Percentiles rank a stretch among this genome's conserved stretches.
Evolutionary conservation across 2,888 invertebrate species (phyloP).

Genomic region (Pyrochroa serraticornis): DNA sequence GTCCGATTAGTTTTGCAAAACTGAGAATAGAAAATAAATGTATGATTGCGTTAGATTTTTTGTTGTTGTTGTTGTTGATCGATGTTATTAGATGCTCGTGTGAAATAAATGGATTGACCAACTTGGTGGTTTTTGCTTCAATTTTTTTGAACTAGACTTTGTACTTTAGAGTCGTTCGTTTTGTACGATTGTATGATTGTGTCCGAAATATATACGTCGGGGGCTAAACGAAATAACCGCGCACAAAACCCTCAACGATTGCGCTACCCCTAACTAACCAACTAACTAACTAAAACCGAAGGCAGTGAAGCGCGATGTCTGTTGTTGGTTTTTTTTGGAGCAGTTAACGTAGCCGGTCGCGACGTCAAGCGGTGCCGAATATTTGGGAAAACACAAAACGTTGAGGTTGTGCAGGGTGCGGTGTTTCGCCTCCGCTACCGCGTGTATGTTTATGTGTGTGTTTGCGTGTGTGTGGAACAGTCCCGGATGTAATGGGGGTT

Average conservation of each 20-base stretch:
- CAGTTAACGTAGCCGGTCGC: no score
- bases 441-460: slow-evolving; percentile 10
- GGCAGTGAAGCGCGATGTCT: no score
- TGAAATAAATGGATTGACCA: slow-evolving; percentile 58
- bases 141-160: slow-evolving; percentile 47
- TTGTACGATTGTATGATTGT: slow-evolving; percentile 47
- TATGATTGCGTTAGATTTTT: slow-evolving; percentile 50
- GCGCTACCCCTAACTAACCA: no score
- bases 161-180: slow-evolving; percentile 42
- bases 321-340: no score
- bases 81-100: slow-evolving; percentile 45
- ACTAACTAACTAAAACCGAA: no score
- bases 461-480: slow-evolving; percentile 32
- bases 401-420: slow-evolving; percentile 1
- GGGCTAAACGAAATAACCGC: background rate
- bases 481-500: slow-evolving; percentile 48
- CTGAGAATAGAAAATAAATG: slow-evolving; percentile 19
- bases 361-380: background rate
- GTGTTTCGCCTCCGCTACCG: background rate
- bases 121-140: slow-evolving; percentile 32
- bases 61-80: slow-evolving; percentile 35
- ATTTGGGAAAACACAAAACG: slow-evolving; percentile 12
- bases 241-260: background rate
- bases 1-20: slow-evolving; percentile 26
- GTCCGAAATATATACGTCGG: slow-evolving; percentile 32